Base-by-base conservation (phyloP, 2,888 invertebrate species). In the Carabus problematicus region DNA sequence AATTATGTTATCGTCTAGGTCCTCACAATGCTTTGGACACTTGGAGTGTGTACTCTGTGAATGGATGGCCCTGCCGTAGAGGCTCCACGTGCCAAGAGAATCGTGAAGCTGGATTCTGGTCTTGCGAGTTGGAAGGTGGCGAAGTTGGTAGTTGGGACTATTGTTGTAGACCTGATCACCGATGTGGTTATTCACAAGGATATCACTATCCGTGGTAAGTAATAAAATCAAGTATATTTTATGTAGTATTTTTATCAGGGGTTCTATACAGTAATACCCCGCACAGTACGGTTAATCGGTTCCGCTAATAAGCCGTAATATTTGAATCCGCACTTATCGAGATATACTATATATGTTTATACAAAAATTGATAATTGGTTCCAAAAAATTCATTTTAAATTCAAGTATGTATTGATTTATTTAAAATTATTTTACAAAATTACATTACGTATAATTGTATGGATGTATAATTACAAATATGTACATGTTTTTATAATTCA, bases 161-260 rank as follows among this genome's bases (percentile, higher is more conserved):
- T 76, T 94, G 94, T 77, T 94, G 94, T 75, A 86, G 91, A 29
- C 91, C 93, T 0, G 88, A 89, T 42, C 93, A 94, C 78, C 88
- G 91, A 61, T 94, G 94, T 78, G 94, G 94, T 1, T 93, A 90
- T 77, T 93, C 93, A 29, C 89, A 90, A 78, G 94, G 93, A 71
- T 91, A 90, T 76, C 85, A 87, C 67, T 93, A 93, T 78, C 92
- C 92, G 71, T 94, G 94, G 94, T 93, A 82, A 82, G 78, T 71
- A 19, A 55, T 41, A 56, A 3, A 55, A 40, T 29, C 56, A 43
- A 40, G 11, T 41, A 42, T 58, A 18, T 41, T 41, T n/a, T 16
- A 40, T 12, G 41, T 16, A 12, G 9, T 42, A 16, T 39, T 59
- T 8, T 39, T 14, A 59, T n/a, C 19, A 16, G 0, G 16, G 11